Evolutionary conservation across 2,797 vertebrate species (phyloP).

Genomic region (Malacoraja senta): DNA sequence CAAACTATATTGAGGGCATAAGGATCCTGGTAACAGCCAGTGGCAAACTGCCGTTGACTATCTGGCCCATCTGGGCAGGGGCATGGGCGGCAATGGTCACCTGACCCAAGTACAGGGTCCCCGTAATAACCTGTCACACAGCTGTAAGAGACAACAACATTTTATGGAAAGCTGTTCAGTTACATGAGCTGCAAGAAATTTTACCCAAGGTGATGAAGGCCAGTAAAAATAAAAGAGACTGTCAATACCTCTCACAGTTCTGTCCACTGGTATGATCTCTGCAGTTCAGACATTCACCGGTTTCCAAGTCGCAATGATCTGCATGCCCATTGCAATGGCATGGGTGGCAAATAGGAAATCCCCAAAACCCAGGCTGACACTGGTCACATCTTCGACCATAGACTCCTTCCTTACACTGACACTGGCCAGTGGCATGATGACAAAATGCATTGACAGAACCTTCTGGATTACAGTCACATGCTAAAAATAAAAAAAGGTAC

Average conservation of each 20-base stretch:
- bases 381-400: conserved; percentile 76
- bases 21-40: conserved; percentile 72
- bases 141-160: conserved; percentile 52
- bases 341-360: conserved; percentile 79
- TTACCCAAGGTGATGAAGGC: not conserved
- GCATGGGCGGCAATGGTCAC: conserved; percentile 88
- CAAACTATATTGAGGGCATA: conserved; percentile 71
- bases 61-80: conserved; percentile 84
- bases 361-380: conserved; percentile 87
- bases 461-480: conserved; percentile 73
- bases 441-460: conserved; percentile 77
- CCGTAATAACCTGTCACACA: conserved; percentile 85
- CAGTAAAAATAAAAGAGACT: not conserved
- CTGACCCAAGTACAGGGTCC: conserved; percentile 78
- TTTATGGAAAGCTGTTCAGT: not conserved
- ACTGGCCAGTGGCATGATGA: conserved; percentile 74
- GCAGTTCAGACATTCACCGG: conserved; percentile 73
- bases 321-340: conserved; percentile 84
- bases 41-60: conserved; percentile 78
- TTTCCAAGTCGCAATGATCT: conserved; percentile 68
- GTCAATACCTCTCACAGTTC: conserved; percentile 78
- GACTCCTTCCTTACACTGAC: conserved; percentile 70
- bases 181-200: not conserved
- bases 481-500: conserved; percentile 51
- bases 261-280: conserved; percentile 74